phyloP scores from a whole-genome alignment of 1,140 invertebrate species.

The Drosophila equinoxialis region DNA sequence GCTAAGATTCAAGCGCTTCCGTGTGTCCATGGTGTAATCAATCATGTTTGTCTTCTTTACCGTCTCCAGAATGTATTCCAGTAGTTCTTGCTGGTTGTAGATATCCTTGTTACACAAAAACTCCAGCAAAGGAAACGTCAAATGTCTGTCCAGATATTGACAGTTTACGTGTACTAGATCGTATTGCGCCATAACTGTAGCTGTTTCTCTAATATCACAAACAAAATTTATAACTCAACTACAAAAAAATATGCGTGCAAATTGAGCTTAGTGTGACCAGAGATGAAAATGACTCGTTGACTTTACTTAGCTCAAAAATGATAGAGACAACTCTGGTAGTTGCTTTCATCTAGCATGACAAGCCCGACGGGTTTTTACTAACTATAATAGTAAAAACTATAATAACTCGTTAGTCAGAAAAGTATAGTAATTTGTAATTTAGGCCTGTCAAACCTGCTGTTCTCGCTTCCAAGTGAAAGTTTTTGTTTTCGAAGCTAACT shows the following conservation, averaged over 20 bases:
- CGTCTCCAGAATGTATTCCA: conserved; percentile 96
- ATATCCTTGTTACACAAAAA: conserved; percentile 98
- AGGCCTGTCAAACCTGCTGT: too few relatives aligned
- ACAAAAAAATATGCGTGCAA: conserved; percentile 73
- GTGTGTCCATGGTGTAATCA: conserved; percentile 98
- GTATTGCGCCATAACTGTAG: conserved; percentile 86
- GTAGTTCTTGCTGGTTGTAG: conserved; percentile 96
- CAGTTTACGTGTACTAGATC: conserved; percentile 97
- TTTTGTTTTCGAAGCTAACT: too few relatives aligned
- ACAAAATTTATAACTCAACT: conserved; percentile 65
- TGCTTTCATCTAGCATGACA: too few relatives aligned
- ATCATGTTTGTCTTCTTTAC: conserved; percentile 99
- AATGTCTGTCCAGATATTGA: conserved; percentile 98
- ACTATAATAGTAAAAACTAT: too few relatives aligned
- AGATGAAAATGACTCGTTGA: conserved; percentile 23
- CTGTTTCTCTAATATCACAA: conserved; percentile 54
- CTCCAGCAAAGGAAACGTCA: conserved; percentile 98
- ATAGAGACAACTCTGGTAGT: too few relatives aligned
- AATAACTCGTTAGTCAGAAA: too few relatives aligned
- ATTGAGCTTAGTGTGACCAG: conserved; percentile 43
- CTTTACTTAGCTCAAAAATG: too few relatives aligned
- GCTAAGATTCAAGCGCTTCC: conserved; percentile 92
- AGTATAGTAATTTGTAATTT: too few relatives aligned
- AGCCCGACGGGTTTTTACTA: too few relatives aligned
- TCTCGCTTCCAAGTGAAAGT: too few relatives aligned